Percentiles rank a stretch among this genome's conserved stretches.
phyloP scores from a whole-genome alignment of 2,888 invertebrate genomes.

The Scaptomyza tumidula region DNA sequence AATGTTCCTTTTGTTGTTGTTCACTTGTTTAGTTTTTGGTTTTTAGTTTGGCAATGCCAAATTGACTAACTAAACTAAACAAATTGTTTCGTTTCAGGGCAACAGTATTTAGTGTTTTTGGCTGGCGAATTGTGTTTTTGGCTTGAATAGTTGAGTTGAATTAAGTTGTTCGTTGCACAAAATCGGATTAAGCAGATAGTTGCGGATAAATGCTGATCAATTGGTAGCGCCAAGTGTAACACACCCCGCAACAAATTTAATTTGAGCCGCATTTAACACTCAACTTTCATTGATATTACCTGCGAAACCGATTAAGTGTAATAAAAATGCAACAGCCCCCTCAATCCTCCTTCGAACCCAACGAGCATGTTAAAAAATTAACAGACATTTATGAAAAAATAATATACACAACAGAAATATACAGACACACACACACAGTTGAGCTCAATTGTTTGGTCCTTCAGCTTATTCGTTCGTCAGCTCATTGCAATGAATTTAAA shows the following conservation, averaged over 20 bases:
- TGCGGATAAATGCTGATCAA: neutral
- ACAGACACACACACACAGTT: neutral
- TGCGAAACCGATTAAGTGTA: constrained; percentile 46
- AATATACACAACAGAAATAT: neutral
- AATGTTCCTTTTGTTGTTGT: neutral
- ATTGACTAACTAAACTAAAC: constrained; percentile 67
- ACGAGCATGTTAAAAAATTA: constrained; percentile 58
- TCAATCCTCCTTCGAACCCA: neutral
- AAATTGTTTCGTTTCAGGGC: constrained; percentile 59
- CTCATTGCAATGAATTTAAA: constrained; percentile 79
- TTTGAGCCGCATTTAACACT: constrained; percentile 33
- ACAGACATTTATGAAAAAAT: constrained; percentile 65
- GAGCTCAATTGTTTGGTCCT: constrained; percentile 43
- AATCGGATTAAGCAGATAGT: neutral
- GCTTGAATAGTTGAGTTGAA: no score
- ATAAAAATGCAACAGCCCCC: constrained; percentile 26
- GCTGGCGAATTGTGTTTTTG: constrained; percentile 1
- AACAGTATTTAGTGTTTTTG: constrained; percentile 19
- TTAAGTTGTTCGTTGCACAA: no score
- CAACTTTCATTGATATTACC: constrained; percentile 36
- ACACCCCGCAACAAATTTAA: constrained; percentile 19
- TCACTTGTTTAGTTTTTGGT: constrained; percentile 9
- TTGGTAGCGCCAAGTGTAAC: neutral
- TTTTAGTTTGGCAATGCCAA: constrained; percentile 46
- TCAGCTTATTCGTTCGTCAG: constrained; percentile 48